These are phyloP conservation scores for Entomyzon cyanotis DNA, from an alignment of 2,113 vertebrate genomes.

Conservation along the genomic window DNA sequence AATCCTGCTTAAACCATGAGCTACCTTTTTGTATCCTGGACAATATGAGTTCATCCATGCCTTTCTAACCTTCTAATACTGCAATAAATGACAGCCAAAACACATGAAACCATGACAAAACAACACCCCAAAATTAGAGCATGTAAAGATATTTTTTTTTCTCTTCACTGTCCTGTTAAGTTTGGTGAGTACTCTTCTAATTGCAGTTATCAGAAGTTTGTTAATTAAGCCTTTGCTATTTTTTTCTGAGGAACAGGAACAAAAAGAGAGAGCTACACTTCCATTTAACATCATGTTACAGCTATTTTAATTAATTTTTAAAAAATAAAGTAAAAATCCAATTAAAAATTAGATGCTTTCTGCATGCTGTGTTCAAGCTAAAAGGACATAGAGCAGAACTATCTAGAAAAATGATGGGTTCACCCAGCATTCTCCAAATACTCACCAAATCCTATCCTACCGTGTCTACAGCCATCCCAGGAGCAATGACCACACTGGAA, in stretches of 20 bases:
- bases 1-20: neutral
- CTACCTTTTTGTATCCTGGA: neutral
- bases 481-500: neutral
- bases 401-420: neutral
- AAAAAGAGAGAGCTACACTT: neutral
- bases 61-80: neutral
- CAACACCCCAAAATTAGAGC: neutral
- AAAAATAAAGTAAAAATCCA: neutral
- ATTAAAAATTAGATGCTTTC: neutral
- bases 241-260: neutral
- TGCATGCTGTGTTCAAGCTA: neutral
- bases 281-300: neutral
- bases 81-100: neutral
- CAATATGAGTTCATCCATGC: neutral
- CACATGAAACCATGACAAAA: neutral
- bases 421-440: neutral
- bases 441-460: neutral
- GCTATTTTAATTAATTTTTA: neutral
- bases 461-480: neutral
- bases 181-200: neutral
- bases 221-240: neutral
- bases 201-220: neutral
- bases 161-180: neutral
- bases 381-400: neutral
- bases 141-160: neutral